Percentiles rank a stretch among this genome's conserved stretches.
These are phyloP conservation scores for Forficula auricularia DNA, from an alignment of 1,140 invertebrate species.

Conservation along the genomic window DNA sequence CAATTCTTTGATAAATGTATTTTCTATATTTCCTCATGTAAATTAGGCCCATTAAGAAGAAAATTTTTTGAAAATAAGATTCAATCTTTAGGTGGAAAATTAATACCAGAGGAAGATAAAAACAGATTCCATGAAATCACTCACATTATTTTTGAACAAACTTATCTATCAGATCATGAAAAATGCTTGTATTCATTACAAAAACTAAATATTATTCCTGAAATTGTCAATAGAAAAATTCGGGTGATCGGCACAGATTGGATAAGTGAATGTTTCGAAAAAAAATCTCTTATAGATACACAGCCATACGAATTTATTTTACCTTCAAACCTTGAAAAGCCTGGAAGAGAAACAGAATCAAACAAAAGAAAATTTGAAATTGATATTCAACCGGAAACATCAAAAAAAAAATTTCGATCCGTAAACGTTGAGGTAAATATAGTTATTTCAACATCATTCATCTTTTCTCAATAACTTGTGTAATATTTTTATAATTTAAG, in stretches of 20 bases:
- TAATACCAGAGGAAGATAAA: neutral
- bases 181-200: neutral
- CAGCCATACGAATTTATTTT: neutral
- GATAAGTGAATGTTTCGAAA: slow-evolving; percentile 8
- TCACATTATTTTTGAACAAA: slow-evolving; percentile 6
- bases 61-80: slow-evolving; percentile 5
- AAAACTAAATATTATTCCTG: neutral
- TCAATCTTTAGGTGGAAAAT: neutral
- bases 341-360: no score
- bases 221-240: neutral
- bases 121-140: neutral
- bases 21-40: slow-evolving; percentile 4
- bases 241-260: slow-evolving; percentile 2
- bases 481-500: slow-evolving; percentile 5
- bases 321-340: no score
- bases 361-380: no score
- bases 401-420: no score
- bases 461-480: neutral
- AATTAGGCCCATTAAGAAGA: slow-evolving; percentile 1
- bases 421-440: no score
- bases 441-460: neutral
- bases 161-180: neutral
- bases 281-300: slow-evolving; percentile 1
- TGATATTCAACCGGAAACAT: no score
- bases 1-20: slow-evolving; percentile 3